Base-by-base conservation (phyloP, 2,113 vertebrate genomes). In the Corydoras sp. region DNA sequence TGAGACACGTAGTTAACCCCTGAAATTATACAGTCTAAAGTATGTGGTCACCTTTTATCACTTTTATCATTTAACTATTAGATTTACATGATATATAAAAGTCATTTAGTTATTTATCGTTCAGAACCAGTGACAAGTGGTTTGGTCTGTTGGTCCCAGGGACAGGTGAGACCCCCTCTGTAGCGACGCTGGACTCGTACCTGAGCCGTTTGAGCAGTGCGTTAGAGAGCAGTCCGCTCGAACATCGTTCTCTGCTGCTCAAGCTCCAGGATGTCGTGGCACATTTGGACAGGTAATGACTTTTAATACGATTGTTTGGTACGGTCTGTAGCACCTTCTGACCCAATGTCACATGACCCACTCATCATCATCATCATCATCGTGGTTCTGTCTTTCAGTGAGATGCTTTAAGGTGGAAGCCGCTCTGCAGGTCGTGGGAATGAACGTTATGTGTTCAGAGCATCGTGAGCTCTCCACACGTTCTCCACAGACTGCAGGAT, bases 181-280 rank as follows among this genome's bases (percentile, higher is more conserved):
- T 94, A 68, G 89, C 91, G 65, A 98, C 94, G 5, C 86, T 99
- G 77, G 97, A 99, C 79, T 92, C 96, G 9, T 98, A 98, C 80
- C 92, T 99, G 90, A 94, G 92, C 51, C 93, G 93, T 75, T 88
- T 98, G 73, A 95, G 92, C 79, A 92, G 90, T 0, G 87, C 90
- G 63, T 92, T 98, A 0, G 94, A 96, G 82, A 93, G 90, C 68
- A 95, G 95, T 82, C 97, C 97, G 0, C 84, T 89, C 8, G 95
- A 95, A 82, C 94, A 98, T 0, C 93, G 94, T 55, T 89, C 90
- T 0, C 87, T 99, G 70, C 89, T 98, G 18, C 80, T 85, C 14
- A 93, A 95, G 58, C 91, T 98, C 58, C 93, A 93, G 63, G 94
- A 99, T 74, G 92, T 98, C 78, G 86, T 99, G 69, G 91, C 93